Evolutionary conservation across 1,140 invertebrate species (phyloP), one percentile per base, ranked within the genome.

Genomic region (Drosophila nannoptera): DNA sequence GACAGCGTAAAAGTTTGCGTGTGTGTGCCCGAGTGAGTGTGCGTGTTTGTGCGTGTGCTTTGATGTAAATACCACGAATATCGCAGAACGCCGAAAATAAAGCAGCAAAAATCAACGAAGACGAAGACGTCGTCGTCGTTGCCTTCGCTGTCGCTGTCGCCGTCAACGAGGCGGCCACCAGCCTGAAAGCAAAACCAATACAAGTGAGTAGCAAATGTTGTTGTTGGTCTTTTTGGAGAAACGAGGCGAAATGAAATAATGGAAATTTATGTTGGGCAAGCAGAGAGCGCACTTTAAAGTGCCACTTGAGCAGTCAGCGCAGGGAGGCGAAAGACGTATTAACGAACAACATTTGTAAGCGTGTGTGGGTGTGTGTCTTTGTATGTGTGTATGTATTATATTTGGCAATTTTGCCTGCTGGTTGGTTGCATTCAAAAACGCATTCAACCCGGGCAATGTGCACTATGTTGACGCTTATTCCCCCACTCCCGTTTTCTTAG

Each of bases 51-150:
- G 42, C 67, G 59, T 65, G 73, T 81, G 61, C 73, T 65, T 75
- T 67, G 77, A 82, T 83, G 78, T 82, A 82, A 82, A 82, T 82
- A 83, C 78, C 70, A 83, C 78, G 75, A 83, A 82, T 78, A 68
- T 72, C 78, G 75, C 78, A 67, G 77, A 82, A 80, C 54, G 54
- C 59, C 45, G 35, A 49, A 76, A 82, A 81, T 77, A 81, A 82
- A 81, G 62, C 77, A 70, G 74, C 73, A 81, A 46, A 81, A 82
- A 82, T 81, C 77, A 74, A 69, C 78, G 50, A 78, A 63, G 77
- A 66, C 77, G 69, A 62, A 66, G 64, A 65, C 77, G 63, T 35
- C 54, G 48, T 7, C 68, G 40, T 29, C 33, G 50, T 33, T 46
- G 52, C n/a, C 49, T 40, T 38, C 56, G 58, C 22, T 22, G 22